Percentiles rank a stretch among this genome's conserved stretches.
Evolutionary conservation across 1,140 invertebrate genomes (phyloP).

Genomic region (Mactra quadrangularis): DNA sequence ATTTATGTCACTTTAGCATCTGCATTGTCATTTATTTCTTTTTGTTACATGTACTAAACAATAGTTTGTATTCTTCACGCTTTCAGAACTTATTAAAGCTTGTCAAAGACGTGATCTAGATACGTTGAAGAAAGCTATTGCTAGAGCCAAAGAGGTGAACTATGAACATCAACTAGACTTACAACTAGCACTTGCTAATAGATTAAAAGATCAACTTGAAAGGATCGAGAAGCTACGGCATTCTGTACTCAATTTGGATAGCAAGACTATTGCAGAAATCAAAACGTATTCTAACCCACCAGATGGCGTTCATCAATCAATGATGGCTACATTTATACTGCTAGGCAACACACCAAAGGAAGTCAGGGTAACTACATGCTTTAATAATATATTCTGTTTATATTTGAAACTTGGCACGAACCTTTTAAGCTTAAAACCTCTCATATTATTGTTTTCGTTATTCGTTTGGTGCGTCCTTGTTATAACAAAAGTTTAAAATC

Average conservation of each 20-base stretch:
- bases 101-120: constrained; percentile 71
- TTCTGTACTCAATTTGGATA: constrained; percentile 77
- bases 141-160: constrained; percentile 72
- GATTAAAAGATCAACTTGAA: constrained; percentile 75
- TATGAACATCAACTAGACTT: constrained; percentile 76
- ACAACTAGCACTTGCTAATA: constrained; percentile 72
- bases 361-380: constrained; percentile 77
- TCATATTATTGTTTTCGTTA: too few relatives aligned
- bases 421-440: too few relatives aligned
- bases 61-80: too few relatives aligned
- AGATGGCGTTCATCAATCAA: constrained; percentile 76
- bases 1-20: too few relatives aligned
- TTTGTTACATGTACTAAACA: too few relatives aligned
- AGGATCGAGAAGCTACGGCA: constrained; percentile 79
- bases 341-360: constrained; percentile 74
- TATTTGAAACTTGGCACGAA: too few relatives aligned
- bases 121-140: constrained; percentile 72
- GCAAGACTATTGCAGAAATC: constrained; percentile 77
- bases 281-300: constrained; percentile 76
- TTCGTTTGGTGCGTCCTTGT: too few relatives aligned
- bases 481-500: too few relatives aligned
- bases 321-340: constrained; percentile 77
- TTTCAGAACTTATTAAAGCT: constrained; percentile 74
- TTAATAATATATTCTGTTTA: too few relatives aligned
- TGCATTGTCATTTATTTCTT: too few relatives aligned